A percentile compares a stretch with the other conserved stretches of the same genome.
phyloP scores from a whole-genome alignment of 1,140 invertebrate species.

The Portunus trituberculatus region DNA sequence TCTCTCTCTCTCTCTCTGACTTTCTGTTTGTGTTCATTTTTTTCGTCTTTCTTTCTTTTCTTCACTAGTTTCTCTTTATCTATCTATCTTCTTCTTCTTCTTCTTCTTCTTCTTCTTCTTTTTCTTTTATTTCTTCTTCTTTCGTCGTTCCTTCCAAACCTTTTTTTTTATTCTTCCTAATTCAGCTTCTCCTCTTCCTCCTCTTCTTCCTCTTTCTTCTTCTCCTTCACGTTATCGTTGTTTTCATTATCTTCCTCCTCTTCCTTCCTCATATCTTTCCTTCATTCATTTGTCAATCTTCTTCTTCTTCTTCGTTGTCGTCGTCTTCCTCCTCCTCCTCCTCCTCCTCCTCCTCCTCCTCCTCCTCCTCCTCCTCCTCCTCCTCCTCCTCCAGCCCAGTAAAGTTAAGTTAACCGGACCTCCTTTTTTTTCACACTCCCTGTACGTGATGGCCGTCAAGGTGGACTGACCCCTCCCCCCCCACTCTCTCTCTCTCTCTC shows the following conservation, averaged over 20 bases:
- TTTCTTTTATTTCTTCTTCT: no score
- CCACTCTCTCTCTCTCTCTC: no score
- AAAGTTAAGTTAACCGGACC: no score
- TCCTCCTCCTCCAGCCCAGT: neutral
- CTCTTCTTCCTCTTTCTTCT: neutral
- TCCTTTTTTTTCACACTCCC: no score
- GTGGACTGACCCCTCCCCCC: no score
- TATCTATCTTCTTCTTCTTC: no score
- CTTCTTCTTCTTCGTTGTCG: neutral
- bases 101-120: no score
- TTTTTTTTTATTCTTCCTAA: neutral
- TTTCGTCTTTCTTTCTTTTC: no score
- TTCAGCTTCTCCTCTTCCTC: neutral
- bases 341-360: constrained; percentile 16
- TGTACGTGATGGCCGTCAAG: no score
- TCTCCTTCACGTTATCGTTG: neutral
- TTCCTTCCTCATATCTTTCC: neutral
- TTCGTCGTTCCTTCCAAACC: neutral
- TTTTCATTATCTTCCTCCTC: neutral
- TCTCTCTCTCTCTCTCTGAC: no score
- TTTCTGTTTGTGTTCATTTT: no score
- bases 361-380: neutral
- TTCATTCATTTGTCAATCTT: neutral
- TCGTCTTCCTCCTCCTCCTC: neutral
- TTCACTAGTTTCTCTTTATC: no score